Percentiles rank a stretch among this genome's conserved stretches.
Conservation (phyloP, 2,113 vertebrate genomes). For the Rhipidura dahli region DNA sequence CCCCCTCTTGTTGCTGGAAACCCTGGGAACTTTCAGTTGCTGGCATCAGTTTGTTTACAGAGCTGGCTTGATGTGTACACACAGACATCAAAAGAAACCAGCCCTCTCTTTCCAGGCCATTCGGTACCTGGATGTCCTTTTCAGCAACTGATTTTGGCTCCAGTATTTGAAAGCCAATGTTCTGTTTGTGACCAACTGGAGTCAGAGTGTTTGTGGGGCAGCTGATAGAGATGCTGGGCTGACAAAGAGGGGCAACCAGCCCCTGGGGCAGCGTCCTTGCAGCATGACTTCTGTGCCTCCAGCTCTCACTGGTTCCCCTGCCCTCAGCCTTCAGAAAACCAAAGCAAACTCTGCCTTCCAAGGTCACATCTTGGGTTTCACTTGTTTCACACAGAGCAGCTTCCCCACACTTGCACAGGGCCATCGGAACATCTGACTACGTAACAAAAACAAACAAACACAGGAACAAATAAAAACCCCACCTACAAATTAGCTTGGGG, state of each 20-base stretch:
- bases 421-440: fast-evolving
- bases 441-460: background rate
- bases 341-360: background rate
- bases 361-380: background rate
- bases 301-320: background rate
- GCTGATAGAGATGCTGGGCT: background rate
- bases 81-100: background rate
- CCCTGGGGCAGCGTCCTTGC: background rate
- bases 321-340: background rate
- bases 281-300: background rate
- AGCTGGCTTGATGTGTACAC: background rate
- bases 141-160: background rate
- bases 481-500: background rate
- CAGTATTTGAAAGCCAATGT: background rate
- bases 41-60: background rate
- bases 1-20: background rate
- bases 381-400: background rate
- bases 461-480: background rate
- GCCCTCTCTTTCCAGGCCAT: background rate
- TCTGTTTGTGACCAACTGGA: fast-evolving
- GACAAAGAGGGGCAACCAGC: fast-evolving
- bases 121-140: background rate
- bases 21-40: background rate
- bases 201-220: background rate
- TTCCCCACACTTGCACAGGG: background rate